phyloP scores from a whole-genome alignment of 2,113 vertebrate genomes.

The Vireo altiloquus region DNA sequence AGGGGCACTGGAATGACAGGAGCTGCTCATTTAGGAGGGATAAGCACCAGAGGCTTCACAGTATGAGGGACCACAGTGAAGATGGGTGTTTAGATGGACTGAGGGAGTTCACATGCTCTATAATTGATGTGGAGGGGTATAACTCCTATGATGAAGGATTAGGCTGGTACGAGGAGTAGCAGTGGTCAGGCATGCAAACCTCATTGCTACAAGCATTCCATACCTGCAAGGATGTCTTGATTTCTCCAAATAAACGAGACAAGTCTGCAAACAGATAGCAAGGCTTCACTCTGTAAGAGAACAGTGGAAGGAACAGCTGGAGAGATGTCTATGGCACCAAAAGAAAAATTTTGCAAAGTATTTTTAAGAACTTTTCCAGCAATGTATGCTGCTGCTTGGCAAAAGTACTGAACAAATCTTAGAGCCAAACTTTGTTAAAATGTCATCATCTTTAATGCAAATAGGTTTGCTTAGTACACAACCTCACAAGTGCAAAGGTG shows the following conservation, averaged over 20 bases:
- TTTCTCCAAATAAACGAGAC: not conserved
- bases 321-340: not conserved
- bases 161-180: not conserved
- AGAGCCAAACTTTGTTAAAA: not conserved
- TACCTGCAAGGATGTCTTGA: not conserved
- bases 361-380: not conserved
- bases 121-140: not conserved
- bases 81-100: not conserved
- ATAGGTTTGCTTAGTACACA: not conserved
- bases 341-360: not conserved
- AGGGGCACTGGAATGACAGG: not conserved
- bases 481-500: not conserved
- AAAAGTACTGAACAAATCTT: not conserved
- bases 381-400: not conserved
- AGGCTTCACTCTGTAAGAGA: not conserved
- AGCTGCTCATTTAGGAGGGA: not conserved
- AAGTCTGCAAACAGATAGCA: not conserved
- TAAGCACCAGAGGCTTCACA: not conserved
- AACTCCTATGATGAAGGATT: not conserved
- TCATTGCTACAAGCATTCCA: not conserved
- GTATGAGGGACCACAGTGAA: not conserved
- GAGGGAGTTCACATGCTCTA: not conserved
- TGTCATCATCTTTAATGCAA: conserved; percentile 7
- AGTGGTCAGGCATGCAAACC: not conserved
- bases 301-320: not conserved